Base-by-base conservation (phyloP, 2,113 vertebrate species). In the Petroica traversi region DNA sequence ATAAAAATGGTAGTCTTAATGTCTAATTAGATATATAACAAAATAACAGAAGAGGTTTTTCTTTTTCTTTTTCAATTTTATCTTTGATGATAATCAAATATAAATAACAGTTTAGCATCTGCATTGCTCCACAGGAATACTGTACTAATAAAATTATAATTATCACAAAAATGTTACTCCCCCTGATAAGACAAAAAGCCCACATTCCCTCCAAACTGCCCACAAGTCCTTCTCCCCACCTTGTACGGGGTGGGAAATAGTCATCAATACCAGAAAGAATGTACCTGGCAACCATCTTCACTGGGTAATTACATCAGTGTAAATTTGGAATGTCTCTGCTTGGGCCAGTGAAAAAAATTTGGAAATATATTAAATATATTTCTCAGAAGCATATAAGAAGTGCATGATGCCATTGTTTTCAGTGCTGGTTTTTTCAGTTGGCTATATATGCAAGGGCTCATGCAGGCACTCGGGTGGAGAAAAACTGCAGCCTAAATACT, bases 1-100 rank as follows among this genome's bases (percentile, higher is more conserved):
- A 95, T 72, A 55, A 97, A 97, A 97, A 89, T 87, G 94, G 54
- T 49, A 95, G 46, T 45, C 72, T 97, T 97, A 92, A 93, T 71
- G 87, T 95, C 72, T 97, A 97, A 98, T 98, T 97, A 98, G 88
- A 95, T 95, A 89, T 72, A 93, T 95, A 96, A 88, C 15, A 85
- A 89, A 97, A 93, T 77, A 96, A 90, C 24, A 76, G n/a, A 72
- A 62, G 12, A 14, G 12, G 11, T 14, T 78, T 85, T 95, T 95
- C 64, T 95, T 95, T 95, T 87, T 36, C 40, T 85, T 97, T 95
- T 92, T 95, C 68, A 95, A 43, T 97, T 98, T 97, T 95, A 73
- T 40, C 74, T 95, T 97, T 92, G 92, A 91, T 96, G 95, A 95
- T 97, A 96, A 81, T 76, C 89, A 97, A 87, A 92, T 52, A 93